A percentile compares a stretch with the other conserved stretches of the same genome.
phyloP scores from a whole-genome alignment of 1,140 invertebrate genomes.

The Drosophila sp. region DNA sequence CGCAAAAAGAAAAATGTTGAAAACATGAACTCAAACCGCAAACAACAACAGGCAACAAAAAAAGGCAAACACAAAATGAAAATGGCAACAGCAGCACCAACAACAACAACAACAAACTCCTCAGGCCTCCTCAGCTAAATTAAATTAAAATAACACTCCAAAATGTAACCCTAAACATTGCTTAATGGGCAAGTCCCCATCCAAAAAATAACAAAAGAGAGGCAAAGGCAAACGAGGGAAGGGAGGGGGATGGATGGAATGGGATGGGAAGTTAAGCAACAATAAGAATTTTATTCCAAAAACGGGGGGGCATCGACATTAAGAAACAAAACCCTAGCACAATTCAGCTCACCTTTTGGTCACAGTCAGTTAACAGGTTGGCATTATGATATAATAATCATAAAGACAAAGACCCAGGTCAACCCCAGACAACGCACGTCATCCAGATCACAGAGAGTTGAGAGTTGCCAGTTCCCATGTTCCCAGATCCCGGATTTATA shows the following conservation, averaged over 20 bases:
- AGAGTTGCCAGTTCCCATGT: constrained; percentile 34
- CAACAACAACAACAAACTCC: constrained; percentile 45
- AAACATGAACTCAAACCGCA: constrained; percentile 65
- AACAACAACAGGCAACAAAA: constrained; percentile 37
- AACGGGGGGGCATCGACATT: constrained; percentile 45
- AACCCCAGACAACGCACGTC: constrained; percentile 28
- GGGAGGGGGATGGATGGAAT: not conserved
- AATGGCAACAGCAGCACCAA: constrained; percentile 26
- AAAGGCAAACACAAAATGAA: constrained; percentile 28
- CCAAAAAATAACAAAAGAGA: constrained; percentile 24
- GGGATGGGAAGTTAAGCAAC: constrained; percentile 35
- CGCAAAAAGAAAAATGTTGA: constrained; percentile 74
- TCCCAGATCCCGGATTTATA: constrained; percentile 21
- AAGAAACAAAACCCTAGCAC: constrained; percentile 11
- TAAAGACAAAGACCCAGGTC: constrained; percentile 44
- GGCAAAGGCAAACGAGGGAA: constrained; percentile 13
- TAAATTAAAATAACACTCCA: constrained; percentile 76
- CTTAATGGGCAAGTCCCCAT: constrained; percentile 55
- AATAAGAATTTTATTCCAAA: constrained; percentile 7
- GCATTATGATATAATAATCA: constrained; percentile 72
- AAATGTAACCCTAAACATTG: constrained; percentile 67
- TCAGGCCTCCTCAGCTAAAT: constrained; percentile 33
- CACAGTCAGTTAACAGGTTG: constrained; percentile 76
- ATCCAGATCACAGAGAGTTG: constrained; percentile 35
- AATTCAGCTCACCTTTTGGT: constrained; percentile 49